A percentile compares a stretch with the other conserved stretches of the same genome.
These are phyloP conservation scores for Cheilosia urbana DNA, from an alignment of 2,888 invertebrate species.

Conservation along the genomic window DNA sequence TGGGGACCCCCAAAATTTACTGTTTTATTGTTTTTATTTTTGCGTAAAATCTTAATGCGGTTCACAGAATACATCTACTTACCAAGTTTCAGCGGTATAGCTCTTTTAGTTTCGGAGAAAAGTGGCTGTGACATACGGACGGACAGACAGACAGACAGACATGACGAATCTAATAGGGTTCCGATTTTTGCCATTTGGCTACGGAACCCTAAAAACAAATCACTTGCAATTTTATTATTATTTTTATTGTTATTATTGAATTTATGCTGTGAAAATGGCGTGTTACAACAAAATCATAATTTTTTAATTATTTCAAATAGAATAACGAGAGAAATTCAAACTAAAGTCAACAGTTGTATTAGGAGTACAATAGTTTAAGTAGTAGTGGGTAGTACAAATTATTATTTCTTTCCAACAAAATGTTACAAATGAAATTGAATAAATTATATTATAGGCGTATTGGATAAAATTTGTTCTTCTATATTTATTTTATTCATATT, in stretches of 20 bases:
- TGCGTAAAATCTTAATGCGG: no score
- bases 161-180: no score
- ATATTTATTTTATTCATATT: constrained; percentile 2
- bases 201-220: no score
- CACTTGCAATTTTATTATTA: constrained; percentile 60
- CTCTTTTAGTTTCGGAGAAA: no score
- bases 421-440: constrained; percentile 21
- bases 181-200: no score
- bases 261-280: constrained; percentile 72
- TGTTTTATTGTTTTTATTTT: no score
- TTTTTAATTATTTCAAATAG: constrained; percentile 51
- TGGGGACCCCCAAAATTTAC: no score
- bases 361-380: constrained; percentile 34
- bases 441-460: constrained; percentile 13
- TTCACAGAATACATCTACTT: no score
- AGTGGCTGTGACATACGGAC: no score
- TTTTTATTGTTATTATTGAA: constrained; percentile 61
- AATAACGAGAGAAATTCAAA: constrained; percentile 62
- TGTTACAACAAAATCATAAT: constrained; percentile 71
- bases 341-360: constrained; percentile 47
- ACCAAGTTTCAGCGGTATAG: no score
- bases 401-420: constrained; percentile 22
- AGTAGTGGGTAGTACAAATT: constrained; percentile 16
- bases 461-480: constrained; percentile 3
- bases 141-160: no score